Conservation (phyloP, 2,888 invertebrate genomes). For the Atethmia centrago region DNA sequence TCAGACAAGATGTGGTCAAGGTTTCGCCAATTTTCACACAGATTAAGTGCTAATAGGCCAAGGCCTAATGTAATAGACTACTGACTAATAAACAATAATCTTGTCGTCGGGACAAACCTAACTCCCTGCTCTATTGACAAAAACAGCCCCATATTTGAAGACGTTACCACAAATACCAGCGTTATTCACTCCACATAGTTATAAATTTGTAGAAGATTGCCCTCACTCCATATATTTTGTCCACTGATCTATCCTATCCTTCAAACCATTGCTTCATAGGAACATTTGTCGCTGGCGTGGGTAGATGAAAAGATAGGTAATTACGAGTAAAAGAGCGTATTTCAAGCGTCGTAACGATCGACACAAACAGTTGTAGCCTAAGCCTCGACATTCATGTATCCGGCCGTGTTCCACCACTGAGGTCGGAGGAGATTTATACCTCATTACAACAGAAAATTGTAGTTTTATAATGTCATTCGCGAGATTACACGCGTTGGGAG, state of each 20-base stretch:
- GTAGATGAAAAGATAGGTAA: conserved; percentile 61
- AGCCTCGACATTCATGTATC: conserved; percentile 59
- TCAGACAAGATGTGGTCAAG: background rate
- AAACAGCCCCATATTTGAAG: background rate
- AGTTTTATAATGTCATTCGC: conserved; percentile 36
- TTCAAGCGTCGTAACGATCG: conserved; percentile 45
- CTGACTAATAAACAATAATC: too few relatives aligned
- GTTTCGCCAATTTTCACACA: background rate
- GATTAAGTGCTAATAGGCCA: background rate
- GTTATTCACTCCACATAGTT: background rate
- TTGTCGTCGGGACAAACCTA: background rate
- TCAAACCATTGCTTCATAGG: conserved; percentile 39
- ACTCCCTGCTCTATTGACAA: background rate
- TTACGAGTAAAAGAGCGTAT: conserved; percentile 39
- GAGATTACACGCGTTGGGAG: conserved; percentile 12
- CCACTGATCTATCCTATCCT: background rate
- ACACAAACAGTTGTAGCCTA: conserved; percentile 47
- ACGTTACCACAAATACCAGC: background rate
- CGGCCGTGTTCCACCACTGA: conserved; percentile 40
- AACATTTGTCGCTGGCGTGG: conserved; percentile 53
- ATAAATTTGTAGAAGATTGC: background rate
- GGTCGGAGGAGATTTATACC: conserved; percentile 44
- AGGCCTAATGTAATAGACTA: background rate
- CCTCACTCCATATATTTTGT: background rate
- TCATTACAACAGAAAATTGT: conserved; percentile 33